These are phyloP conservation scores for Lycaon pictus DNA, from an alignment of 2,113 vertebrate genomes.

Conservation along the genomic window DNA sequence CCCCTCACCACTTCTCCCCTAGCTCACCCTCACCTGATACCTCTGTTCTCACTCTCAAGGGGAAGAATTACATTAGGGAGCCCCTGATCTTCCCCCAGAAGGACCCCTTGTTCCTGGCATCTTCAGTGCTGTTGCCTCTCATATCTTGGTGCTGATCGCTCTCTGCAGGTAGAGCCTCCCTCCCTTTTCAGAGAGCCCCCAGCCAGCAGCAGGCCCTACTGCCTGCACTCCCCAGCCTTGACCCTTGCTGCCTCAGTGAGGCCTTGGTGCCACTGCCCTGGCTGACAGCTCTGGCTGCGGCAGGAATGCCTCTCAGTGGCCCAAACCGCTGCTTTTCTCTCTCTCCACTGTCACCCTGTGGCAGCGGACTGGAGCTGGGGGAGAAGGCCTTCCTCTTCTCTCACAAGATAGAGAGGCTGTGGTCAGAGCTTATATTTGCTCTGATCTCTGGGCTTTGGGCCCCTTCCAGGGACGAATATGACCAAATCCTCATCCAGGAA, in stretches of 20 bases:
- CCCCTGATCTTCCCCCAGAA: constrained; percentile 32
- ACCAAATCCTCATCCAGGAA: constrained; percentile 52
- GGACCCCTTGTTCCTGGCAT: neutral
- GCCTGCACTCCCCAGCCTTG: constrained; percentile 54
- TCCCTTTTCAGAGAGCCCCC: constrained; percentile 45
- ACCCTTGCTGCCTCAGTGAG: constrained; percentile 63
- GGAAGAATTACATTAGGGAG: constrained; percentile 71
- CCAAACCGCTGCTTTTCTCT: neutral
- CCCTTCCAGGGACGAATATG: neutral
- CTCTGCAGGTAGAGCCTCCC: neutral
- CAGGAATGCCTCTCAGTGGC: neutral
- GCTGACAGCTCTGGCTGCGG: neutral
- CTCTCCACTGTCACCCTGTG: neutral
- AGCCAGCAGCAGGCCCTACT: constrained; percentile 75
- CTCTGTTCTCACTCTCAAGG: constrained; percentile 46
- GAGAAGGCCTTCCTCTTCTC: neutral
- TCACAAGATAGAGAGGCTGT: neutral
- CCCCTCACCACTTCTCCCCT: neutral
- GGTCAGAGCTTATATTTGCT: neutral
- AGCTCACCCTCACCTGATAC: neutral
- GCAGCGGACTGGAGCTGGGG: neutral
- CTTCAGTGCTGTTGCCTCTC: neutral
- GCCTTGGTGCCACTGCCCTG: constrained; percentile 13
- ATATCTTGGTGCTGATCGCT: constrained; percentile 78
- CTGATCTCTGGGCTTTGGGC: neutral